Base-by-base conservation (phyloP, 2,797 vertebrate species). In the Brachymystax lenok region DNA sequence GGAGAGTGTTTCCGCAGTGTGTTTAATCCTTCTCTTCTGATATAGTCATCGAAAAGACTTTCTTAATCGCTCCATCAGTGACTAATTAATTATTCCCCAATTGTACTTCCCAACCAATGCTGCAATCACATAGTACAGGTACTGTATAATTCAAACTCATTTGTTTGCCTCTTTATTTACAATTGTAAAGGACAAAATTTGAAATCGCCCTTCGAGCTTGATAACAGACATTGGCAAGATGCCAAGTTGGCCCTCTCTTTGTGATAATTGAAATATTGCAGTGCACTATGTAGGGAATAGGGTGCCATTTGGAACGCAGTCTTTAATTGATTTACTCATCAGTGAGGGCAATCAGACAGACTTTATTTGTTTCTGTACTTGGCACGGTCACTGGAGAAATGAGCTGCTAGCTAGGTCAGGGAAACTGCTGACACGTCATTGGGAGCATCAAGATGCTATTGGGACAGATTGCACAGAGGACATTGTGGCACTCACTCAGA, bases 391-490 rank as follows among this genome's bases (percentile, higher is more conserved):
- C n/a, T 59, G 56, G 19, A 59, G 56, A 59, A 59, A 59, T 59
- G 56, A 59, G 56, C 56, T n/a, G 56, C 56, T 59, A 21, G 17
- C n/a, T 59, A 59, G 13, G 56, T 19, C 56, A 59, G 56, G 8
- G 56, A 59, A 59, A 59, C 56, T 59, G 19, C 19, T 59, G 56
- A 59, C 19, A 21, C 19, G 56, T 59, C 56, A 21, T 59, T 21
- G 19, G 19, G 6, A 8, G 56, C 19, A 59, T 59, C 56, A 59
- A 59, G 17, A 59, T 59, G 56, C 19, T 16, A 59, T 59, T n/a
- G 56, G 19, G 19, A 59, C 56, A 59, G 56, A 59, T n/a, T 59
- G 56, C 56, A 59, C 56, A 59, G 56, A 59, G 56, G 56, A 59
- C 56, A 59, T 59, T n/a, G 17, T 19, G 56, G 56, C 19, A 8